These are phyloP conservation scores for Strigamia transsilvanica DNA, from an alignment of 2,888 invertebrate genomes.

Conservation along the genomic window DNA sequence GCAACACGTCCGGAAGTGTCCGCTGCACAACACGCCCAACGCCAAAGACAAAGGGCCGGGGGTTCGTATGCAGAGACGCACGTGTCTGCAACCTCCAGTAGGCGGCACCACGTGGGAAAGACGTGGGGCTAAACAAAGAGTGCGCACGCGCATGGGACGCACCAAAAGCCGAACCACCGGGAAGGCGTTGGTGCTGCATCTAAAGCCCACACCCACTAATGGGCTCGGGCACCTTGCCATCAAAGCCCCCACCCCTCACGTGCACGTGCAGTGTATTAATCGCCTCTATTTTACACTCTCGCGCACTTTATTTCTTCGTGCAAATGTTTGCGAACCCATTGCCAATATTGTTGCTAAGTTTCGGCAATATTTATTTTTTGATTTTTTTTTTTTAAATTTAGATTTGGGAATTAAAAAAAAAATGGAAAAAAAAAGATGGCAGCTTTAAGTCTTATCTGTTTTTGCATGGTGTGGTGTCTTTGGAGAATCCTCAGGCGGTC, in stretches of 20 bases:
- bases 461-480: constrained; percentile 33
- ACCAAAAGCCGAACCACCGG: constrained; percentile 31
- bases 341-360: no score
- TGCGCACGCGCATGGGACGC: constrained; percentile 42
- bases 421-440: no score
- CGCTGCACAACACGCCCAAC: constrained; percentile 36
- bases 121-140: constrained; percentile 7
- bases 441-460: constrained; percentile 36
- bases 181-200: constrained; percentile 16
- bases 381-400: background rate
- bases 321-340: no score
- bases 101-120: constrained; percentile 37
- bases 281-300: constrained; percentile 9
- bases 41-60: constrained; percentile 18
- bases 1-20: constrained; percentile 44
- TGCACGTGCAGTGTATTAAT: constrained; percentile 27
- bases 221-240: constrained; percentile 37
- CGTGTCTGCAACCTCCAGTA: constrained; percentile 10
- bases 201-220: constrained; percentile 33
- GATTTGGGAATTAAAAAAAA: no score
- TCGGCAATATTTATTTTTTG: background rate
- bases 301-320: background rate
- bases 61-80: constrained; percentile 3
- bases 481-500: constrained; percentile 28
- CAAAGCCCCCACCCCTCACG: background rate